phyloP scores from a whole-genome alignment of 2,797 vertebrate genomes.

The Gymnoscopelus microlampas region DNA sequence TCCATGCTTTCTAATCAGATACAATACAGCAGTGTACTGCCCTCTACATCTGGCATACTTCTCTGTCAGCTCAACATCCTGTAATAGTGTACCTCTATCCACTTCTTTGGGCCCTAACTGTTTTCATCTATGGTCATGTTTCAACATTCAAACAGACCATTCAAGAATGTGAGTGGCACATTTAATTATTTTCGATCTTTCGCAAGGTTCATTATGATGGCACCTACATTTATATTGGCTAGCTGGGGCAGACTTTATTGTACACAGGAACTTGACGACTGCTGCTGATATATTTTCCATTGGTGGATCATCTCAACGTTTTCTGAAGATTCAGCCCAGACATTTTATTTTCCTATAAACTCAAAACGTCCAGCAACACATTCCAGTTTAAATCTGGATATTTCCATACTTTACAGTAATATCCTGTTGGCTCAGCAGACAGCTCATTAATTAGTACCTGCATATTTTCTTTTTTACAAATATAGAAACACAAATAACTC shows the following conservation, averaged over 20 bases:
- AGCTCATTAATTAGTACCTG: too few species aligned
- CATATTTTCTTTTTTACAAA: too few species aligned
- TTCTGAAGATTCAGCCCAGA: too few species aligned
- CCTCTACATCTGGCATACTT: constrained; percentile 18
- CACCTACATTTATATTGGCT: constrained; percentile 1
- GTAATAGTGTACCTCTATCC: constrained; percentile 21
- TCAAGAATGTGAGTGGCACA: constrained; percentile 18
- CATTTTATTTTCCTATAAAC: too few species aligned
- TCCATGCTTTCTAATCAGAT: constrained; percentile 32
- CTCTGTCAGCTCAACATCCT: constrained; percentile 27
- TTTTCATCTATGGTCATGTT: not conserved
- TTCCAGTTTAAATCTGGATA: too few species aligned
- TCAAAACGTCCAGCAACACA: too few species aligned
- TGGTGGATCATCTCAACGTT: too few species aligned
- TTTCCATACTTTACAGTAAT: too few species aligned
- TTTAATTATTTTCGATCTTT: constrained; percentile 15
- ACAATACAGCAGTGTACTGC: constrained; percentile 15
- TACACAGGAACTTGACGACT: not conserved
- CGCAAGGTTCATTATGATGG: not conserved
- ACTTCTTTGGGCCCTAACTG: not conserved
- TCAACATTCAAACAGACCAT: constrained; percentile 29
- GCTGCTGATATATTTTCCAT: not conserved
- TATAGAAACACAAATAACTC: too few species aligned
- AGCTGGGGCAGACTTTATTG: not conserved
- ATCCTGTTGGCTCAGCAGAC: too few species aligned